phyloP scores from a whole-genome alignment of 2,797 vertebrate species.

The Hapalemur alaotrensis region DNA sequence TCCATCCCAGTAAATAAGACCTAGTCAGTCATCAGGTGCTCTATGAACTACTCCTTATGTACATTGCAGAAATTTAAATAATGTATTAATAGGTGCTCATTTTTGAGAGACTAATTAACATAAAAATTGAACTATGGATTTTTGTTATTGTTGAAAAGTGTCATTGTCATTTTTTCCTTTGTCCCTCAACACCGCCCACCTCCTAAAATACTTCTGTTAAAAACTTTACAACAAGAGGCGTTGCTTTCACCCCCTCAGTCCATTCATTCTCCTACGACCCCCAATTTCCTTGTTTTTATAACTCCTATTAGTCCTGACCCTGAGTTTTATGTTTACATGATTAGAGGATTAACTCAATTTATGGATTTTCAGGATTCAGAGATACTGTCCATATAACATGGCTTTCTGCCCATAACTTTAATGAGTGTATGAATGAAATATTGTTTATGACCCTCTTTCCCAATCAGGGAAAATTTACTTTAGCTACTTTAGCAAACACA shows the following conservation, averaged over 20 bases:
- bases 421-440: background rate
- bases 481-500: constrained; percentile 10
- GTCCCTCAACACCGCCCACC: background rate
- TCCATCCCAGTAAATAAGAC: background rate
- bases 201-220: background rate
- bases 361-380: background rate
- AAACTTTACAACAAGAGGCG: background rate
- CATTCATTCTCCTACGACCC: background rate
- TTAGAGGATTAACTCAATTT: background rate
- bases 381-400: background rate
- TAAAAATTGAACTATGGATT: background rate
- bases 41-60: background rate
- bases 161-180: background rate
- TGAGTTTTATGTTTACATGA: background rate
- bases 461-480: background rate
- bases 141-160: background rate
- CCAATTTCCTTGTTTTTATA: background rate
- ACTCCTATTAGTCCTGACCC: background rate
- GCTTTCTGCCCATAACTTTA: background rate
- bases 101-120: background rate
- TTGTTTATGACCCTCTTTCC: background rate
- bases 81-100: background rate
- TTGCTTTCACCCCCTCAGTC: background rate
- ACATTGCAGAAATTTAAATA: constrained; percentile 14
- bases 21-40: background rate